Base-by-base conservation (phyloP, 2,888 invertebrate species). In the Spilosoma lubricipeda region DNA sequence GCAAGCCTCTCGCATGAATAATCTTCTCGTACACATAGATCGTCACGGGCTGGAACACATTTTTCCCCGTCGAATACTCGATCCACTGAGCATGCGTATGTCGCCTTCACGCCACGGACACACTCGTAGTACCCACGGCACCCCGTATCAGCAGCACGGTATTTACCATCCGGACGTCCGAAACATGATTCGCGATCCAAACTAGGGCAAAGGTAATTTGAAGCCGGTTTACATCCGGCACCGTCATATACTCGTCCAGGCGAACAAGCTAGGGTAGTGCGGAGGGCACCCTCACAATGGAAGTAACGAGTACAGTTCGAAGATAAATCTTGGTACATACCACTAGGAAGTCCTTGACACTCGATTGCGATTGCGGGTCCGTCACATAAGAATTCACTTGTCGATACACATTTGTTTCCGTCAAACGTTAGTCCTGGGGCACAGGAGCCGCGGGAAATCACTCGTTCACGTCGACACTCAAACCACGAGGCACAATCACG, bases 91-190 rank as follows among this genome's bases (percentile, higher is more conserved):
- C 97, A 97, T 63, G 96, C 93, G 88, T 96, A 96, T 36, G 96
- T 95, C n/a, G 96, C 96, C 86, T 96, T 96, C 81, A 95, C 93
- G 2, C 96, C 96, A 75, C 91, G 91, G 33, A 93, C 92, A 88
- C 97, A 97, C 82, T 95, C 96, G 89, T 96, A 96, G 90, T 96
- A 97, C 20, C 96, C 96, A 68, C 96, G 95, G 85, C 97, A 97
- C 3, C 96, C 96, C 2, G 95, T 93, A 82, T 93, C 94, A 42
- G 89, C 87, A 36, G 94, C 93, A 39, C 94, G 94, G 89, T 96
- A 96, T 73, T 96, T 96, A 0, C 97, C 97, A 84, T 97, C 96
- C 18, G 93, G 82, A 64, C 96, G 95, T 3, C 93, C 93, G 76
- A 92, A 92, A 86, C 97, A 97, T 45, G 96, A 94, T 87, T 96